A percentile compares a stretch with the other conserved stretches of the same genome.
These are phyloP conservation scores for Tachina grossa DNA, from an alignment of 2,888 invertebrate genomes.

Conservation along the genomic window DNA sequence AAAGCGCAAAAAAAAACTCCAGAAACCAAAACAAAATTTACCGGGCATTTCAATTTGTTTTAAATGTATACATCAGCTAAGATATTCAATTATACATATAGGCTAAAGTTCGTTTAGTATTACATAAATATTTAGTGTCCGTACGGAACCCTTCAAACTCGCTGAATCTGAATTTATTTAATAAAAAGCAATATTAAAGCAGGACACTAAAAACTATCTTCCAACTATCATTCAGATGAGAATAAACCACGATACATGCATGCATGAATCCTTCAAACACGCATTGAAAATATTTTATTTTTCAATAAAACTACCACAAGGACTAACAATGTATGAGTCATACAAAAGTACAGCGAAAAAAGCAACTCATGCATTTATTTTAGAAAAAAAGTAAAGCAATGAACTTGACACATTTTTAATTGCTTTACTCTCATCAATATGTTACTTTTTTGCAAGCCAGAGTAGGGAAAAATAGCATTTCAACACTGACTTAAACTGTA, in stretches of 20 bases:
- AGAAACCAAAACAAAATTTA: too few species aligned
- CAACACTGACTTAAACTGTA: too few species aligned
- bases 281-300: constrained; percentile 1
- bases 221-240: not conserved
- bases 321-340: constrained; percentile 17
- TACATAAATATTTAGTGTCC: too few species aligned
- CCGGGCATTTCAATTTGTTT: too few species aligned
- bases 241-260: not conserved
- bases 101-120: too few species aligned
- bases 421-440: constrained; percentile 53
- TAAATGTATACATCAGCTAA: too few species aligned
- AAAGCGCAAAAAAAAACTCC: not conserved
- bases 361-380: constrained; percentile 40
- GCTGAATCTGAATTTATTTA: too few species aligned
- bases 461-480: not conserved
- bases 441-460: not conserved
- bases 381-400: constrained; percentile 39
- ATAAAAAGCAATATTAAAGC: not conserved
- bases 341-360: constrained; percentile 30
- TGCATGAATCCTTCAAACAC: not conserved
- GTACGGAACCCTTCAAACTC: too few species aligned
- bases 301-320: constrained; percentile 7
- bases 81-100: too few species aligned
- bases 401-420: constrained; percentile 69
- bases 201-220: not conserved